Evolutionary conservation across 2,797 vertebrate species (phyloP), one percentile per base, ranked within the genome.

Genomic region (Thripadectes ignobilis): DNA sequence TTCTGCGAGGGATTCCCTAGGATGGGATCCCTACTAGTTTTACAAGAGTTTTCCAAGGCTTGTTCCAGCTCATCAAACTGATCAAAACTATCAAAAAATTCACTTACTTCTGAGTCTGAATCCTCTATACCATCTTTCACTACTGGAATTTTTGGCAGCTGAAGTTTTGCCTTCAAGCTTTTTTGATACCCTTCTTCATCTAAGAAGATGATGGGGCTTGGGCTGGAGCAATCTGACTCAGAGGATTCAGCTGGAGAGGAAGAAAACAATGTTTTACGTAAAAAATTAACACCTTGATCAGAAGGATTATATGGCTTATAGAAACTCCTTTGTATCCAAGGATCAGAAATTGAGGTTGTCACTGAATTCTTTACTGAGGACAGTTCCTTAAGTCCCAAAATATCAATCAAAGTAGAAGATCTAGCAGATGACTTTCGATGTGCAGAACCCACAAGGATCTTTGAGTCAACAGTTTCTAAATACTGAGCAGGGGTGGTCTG

Each of bases 71-170:
- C 99, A 96, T 99, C 99, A 81, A 99, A 99, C 83, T 98, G 99
- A 98, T 99, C 99, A 97, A 99, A 99, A 94, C 99, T 99, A 97
- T 99, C 99, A 94, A 99, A 99, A 98, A 99, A 99, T 94, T 99
- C 99, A 96, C 99, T 99, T 45, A 99, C 98, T 98, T 99, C 99
- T 19, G 99, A 99, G 96, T 99, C 99, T 20, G 99, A 99, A 98
- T 99, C 99, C 95, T 99, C 99, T 73, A 99, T 98, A 62, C 98
- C 98, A 74, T 99, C 99, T 96, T 98, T 99, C 83, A 98, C 98
- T 51, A 99, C 97, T 21, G 99, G 99, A 71, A 99, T 98, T 98
- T 99, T 99, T 65, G 99, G 99, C 95, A 99, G 98, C 84, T 99
- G 98, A 94, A 99, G 98, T 92, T 99, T 99, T 94, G 99, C 99